Conservation (phyloP, 2,113 vertebrate genomes). For the Oncorhynchus gorbuscha region DNA sequence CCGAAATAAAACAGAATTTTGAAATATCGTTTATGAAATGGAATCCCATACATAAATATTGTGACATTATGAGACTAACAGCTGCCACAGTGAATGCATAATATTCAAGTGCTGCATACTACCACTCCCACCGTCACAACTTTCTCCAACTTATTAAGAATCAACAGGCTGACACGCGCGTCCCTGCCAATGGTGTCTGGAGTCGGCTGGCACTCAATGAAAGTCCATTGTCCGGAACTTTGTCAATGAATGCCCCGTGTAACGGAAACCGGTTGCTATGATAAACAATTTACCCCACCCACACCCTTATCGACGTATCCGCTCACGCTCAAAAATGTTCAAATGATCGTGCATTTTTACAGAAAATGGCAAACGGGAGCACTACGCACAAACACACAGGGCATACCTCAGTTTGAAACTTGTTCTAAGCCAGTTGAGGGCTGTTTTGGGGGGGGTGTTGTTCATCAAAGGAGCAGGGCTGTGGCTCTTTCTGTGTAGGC, state of each 20-base stretch:
- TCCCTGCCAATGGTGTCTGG: no score
- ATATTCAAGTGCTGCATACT: not conserved
- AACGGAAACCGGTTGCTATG: constrained; percentile 54
- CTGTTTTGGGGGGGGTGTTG: not conserved
- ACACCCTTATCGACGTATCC: constrained; percentile 18
- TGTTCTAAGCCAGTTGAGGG: not conserved
- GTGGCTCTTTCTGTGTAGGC: constrained; percentile 46
- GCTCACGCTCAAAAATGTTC: constrained; percentile 20
- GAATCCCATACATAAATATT: no score
- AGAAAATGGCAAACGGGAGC: not conserved
- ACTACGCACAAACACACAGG: not conserved
- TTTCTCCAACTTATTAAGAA: not conserved
- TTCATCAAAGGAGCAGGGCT: constrained; percentile 13
- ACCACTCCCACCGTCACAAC: not conserved
- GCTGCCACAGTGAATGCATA: not conserved
- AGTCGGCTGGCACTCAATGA: not conserved
- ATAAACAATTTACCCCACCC: constrained; percentile 43
- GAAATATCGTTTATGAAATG: no score
- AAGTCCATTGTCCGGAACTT: not conserved
- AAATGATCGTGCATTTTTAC: not conserved
- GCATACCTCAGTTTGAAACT: constrained; percentile 33
- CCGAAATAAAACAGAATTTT: no score
- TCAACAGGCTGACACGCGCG: not conserved
- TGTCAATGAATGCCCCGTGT: constrained; percentile 21
- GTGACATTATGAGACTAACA: not conserved